A percentile compares a stretch with the other conserved stretches of the same genome.
Conservation (phyloP, 2,113 vertebrate genomes). For the Pogonocichla stellata region DNA sequence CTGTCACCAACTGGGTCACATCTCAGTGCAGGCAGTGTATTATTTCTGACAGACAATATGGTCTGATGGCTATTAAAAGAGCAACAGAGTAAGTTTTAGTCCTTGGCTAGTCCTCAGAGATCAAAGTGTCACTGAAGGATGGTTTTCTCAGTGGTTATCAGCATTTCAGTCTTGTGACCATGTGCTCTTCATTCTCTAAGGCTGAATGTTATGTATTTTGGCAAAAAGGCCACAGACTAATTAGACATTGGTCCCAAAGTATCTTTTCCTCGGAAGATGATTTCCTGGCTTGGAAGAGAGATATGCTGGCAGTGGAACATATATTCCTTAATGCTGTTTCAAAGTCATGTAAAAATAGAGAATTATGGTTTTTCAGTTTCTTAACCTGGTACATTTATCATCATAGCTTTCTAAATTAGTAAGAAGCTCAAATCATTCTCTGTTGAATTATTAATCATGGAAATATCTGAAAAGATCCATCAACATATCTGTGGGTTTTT, state of each 20-base stretch:
- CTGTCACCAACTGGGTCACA: slow-evolving; percentile 12
- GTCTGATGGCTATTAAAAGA: slow-evolving; percentile 1
- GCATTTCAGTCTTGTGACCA: not conserved
- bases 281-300: not conserved
- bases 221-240: not conserved
- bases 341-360: not conserved
- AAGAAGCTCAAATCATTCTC: not conserved
- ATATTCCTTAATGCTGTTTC: not conserved
- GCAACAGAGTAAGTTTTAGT: not conserved
- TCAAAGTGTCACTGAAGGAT: not conserved
- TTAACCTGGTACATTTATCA: not conserved
- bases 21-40: not conserved
- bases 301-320: not conserved
- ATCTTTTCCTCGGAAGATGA: not conserved
- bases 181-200: not conserved
- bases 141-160: not conserved
- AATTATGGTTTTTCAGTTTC: not conserved
- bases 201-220: not conserved
- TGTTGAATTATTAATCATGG: slow-evolving; percentile 1
- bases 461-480: not conserved
- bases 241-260: not conserved
- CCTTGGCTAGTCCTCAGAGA: not conserved
- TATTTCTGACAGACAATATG: slow-evolving; percentile 20
- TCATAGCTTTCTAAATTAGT: not conserved
- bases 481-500: not conserved